A percentile compares a stretch with the other conserved stretches of the same genome.
These are phyloP conservation scores for Euzetes globulus DNA, from an alignment of 2,888 invertebrate genomes.

Conservation along the genomic window DNA sequence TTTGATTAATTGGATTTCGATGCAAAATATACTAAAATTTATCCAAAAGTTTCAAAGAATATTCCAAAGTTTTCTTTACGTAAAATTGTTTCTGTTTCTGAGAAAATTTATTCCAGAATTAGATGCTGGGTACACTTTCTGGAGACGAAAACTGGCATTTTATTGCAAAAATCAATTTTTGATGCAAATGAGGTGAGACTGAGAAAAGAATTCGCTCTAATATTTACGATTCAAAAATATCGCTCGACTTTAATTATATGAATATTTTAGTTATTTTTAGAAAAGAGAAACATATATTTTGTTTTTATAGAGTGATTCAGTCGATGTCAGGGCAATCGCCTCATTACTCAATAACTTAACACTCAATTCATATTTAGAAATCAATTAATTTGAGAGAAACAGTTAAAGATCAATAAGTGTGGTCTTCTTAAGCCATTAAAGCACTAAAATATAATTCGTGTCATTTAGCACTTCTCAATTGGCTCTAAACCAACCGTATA, in stretches of 20 bases:
- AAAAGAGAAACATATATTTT: not conserved
- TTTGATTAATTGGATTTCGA: not conserved
- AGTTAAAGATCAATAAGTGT: too few species aligned
- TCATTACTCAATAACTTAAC: not conserved
- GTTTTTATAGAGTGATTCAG: not conserved
- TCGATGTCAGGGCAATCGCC: slow-evolving; percentile 7
- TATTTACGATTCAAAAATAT: not conserved
- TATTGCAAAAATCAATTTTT: too few species aligned
- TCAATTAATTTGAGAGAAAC: not conserved
- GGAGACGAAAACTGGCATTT: too few species aligned
- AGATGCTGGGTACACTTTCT: too few species aligned
- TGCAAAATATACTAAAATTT: too few species aligned
- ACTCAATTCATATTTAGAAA: not conserved
- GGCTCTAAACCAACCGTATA: not conserved
- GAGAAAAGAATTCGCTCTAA: not conserved
- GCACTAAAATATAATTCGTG: too few species aligned
- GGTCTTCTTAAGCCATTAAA: too few species aligned
- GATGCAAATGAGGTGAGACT: too few species aligned
- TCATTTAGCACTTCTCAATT: not conserved
- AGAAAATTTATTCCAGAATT: too few species aligned
- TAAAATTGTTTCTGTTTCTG: too few species aligned
- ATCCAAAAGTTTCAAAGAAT: too few species aligned
- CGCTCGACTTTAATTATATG: not conserved
- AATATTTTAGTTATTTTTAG: not conserved
- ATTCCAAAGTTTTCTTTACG: too few species aligned